Base-by-base conservation (phyloP, 2,113 vertebrate species). In the Illadopsis cleaveri region DNA sequence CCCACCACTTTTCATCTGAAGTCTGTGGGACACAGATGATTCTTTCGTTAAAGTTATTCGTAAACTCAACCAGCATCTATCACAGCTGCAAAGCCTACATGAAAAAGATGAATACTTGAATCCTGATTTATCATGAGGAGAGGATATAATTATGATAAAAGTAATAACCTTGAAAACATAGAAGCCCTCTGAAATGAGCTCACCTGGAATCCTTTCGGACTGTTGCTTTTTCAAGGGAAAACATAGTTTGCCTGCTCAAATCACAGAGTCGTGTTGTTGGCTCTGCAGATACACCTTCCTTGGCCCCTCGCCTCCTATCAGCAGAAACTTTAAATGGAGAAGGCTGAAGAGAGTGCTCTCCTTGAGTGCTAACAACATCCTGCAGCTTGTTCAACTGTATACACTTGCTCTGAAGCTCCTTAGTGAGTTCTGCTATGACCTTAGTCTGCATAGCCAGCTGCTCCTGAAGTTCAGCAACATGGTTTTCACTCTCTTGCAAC, bases 241-340 rank as follows among this genome's bases (percentile, higher is more conserved):
- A 99, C 72, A 98, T 96, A 0, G 98, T 98, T 62, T 98, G 96
- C 58, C 97, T 90, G 75, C 97, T 98, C 64, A 98, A 97, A 95
- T 98, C 98, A 65, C 99, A 99, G 1, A 98, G 99, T 70, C 92
- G 95, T 58, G 98, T 98, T 2, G 99, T 99, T 2, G 99, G 99
- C 60, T 99, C 99, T 2, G 99, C 99, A 12, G 99, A 99, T 19
- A 99, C 98, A 4, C 99, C 99, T 10, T 99, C 99, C 94, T 99
- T 99, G 11, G 99, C 99, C 8, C 99, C 99, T 93, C 98, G 98
- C 86, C 99, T 98, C 69, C 98, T 98, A 13, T 98, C 97, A 15
- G 98, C 92, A 53, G 97, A 97, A 58, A 98, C 93, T 91, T 95
- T 98, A 45, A 98, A 93, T 1, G 98, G 98, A 33, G 98, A 98